Conservation (phyloP, 1,140 invertebrate genomes). For the Nebria ingens region DNA sequence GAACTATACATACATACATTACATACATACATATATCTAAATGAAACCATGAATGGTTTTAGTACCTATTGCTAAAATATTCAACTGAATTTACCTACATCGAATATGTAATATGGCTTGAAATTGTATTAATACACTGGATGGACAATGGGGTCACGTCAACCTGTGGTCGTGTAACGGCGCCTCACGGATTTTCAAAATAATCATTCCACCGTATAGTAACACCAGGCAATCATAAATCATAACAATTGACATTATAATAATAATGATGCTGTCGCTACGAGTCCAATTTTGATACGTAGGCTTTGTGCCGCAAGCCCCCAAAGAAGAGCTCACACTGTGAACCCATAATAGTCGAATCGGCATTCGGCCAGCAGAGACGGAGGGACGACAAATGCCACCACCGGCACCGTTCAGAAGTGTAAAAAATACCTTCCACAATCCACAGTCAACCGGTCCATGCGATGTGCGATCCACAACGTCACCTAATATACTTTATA, state of each 20-base stretch:
- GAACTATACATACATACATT: too few relatives aligned
- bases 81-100: background rate
- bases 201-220: background rate
- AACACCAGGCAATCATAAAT: background rate
- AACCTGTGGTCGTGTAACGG: background rate
- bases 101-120: background rate
- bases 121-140: background rate
- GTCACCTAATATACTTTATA: too few relatives aligned
- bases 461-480: too few relatives aligned
- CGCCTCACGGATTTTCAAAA: background rate
- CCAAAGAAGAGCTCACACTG: background rate
- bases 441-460: too few relatives aligned
- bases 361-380: background rate
- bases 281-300: conserved; percentile 5
- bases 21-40: too few relatives aligned
- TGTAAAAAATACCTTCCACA: background rate
- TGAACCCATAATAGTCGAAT: conserved; percentile 2
- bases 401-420: background rate
- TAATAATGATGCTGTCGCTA: conserved; percentile 5
- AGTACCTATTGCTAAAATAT: too few relatives aligned
- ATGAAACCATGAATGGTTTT: too few relatives aligned
- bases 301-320: conserved; percentile 1
- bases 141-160: background rate
- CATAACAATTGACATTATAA: conserved; percentile 5
- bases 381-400: background rate